Conservation (phyloP, 2,113 vertebrate genomes). For the Pipa parva region DNA sequence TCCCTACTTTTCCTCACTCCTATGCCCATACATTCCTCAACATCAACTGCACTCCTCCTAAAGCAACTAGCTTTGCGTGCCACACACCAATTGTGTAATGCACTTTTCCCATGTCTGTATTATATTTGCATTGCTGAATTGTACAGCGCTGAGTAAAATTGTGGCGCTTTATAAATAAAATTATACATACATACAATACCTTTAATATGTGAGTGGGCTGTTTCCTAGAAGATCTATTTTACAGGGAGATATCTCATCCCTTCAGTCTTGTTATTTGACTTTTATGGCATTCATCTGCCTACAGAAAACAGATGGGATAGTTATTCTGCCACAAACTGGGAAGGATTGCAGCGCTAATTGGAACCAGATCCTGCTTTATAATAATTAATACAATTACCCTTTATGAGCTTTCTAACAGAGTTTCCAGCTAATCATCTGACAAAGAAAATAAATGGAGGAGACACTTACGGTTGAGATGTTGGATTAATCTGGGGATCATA, state of each 20-base stretch:
- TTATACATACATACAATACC: no score
- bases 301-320: slow-evolving; percentile 37
- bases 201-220: background rate
- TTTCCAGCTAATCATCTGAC: slow-evolving; percentile 22
- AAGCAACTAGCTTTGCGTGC: no score
- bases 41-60: no score
- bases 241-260: background rate
- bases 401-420: slow-evolving; percentile 17
- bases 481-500: no score
- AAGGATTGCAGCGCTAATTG: slow-evolving; percentile 23
- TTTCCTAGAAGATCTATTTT: slow-evolving; percentile 26
- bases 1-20: no score
- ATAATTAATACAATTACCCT: slow-evolving; percentile 28
- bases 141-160: no score
- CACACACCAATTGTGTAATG: no score
- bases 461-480: background rate
- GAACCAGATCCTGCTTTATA: slow-evolving; percentile 27
- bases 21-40: no score
- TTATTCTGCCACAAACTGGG: slow-evolving; percentile 38
- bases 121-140: no score
- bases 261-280: slow-evolving; percentile 29
- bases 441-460: slow-evolving; percentile 2
- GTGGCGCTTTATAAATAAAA: no score
- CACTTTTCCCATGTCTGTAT: no score
- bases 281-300: slow-evolving; percentile 25